Percentiles rank a stretch among this genome's conserved stretches.
Conservation (phyloP, 1,140 invertebrate genomes). For the Metopolophium dirhodum region DNA sequence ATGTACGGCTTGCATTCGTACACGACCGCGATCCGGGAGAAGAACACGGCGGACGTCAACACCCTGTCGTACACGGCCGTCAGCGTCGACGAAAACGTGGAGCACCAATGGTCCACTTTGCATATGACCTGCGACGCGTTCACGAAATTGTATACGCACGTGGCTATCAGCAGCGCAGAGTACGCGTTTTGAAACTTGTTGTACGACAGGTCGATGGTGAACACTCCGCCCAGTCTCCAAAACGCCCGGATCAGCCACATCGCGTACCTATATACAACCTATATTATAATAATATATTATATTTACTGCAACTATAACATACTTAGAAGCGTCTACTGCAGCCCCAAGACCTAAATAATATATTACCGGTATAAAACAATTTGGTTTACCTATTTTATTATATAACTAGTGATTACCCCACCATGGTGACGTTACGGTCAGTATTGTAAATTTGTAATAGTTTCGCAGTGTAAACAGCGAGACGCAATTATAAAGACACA, state of each 20-base stretch:
- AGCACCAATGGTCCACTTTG: slow-evolving; percentile 1
- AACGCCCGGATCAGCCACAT: background rate
- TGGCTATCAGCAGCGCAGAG: background rate
- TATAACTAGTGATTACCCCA: too few species aligned
- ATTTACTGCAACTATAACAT: too few species aligned
- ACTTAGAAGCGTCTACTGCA: too few species aligned
- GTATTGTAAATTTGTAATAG: too few species aligned
- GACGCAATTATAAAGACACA: too few species aligned
- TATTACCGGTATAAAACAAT: too few species aligned
- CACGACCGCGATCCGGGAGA: background rate
- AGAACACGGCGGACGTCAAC: background rate
- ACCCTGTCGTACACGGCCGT: background rate
- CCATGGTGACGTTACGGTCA: too few species aligned
- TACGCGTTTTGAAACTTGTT: background rate
- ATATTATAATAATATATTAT: too few species aligned
- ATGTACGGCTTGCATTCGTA: background rate
- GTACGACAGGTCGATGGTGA: background rate
- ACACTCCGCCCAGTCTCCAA: background rate
- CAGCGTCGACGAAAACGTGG: background rate
- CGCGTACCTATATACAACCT: too few species aligned
- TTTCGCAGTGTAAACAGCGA: too few species aligned
- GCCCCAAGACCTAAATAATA: too few species aligned
- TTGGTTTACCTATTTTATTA: too few species aligned
- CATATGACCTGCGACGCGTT: background rate
- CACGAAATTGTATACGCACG: background rate